phyloP scores from a whole-genome alignment of 2,797 vertebrate genomes.

The Paedocypris micromegethes region DNA sequence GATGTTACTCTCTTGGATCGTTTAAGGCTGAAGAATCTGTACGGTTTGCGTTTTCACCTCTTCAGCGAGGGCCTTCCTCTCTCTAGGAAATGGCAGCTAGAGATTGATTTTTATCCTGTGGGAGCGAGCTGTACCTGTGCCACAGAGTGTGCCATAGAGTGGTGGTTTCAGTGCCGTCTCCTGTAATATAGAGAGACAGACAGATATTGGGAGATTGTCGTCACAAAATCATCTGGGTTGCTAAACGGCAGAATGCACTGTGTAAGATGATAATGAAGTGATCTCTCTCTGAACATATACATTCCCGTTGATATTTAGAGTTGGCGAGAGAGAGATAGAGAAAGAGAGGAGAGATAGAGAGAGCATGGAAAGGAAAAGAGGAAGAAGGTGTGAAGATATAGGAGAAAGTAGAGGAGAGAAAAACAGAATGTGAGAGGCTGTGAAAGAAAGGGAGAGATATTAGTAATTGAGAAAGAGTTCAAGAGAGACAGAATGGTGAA shows the following conservation, averaged over 20 bases:
- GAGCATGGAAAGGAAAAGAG: too few species aligned
- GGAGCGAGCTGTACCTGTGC: slow-evolving; percentile 81
- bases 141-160: slow-evolving; percentile 87
- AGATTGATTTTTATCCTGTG: slow-evolving; percentile 88
- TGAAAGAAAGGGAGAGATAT: too few species aligned
- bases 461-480: too few species aligned
- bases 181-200: slow-evolving; percentile 88
- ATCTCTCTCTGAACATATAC: slow-evolving; percentile 50
- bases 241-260: slow-evolving; percentile 70
- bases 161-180: slow-evolving; percentile 84
- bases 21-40: slow-evolving; percentile 72
- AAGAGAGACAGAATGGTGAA: too few species aligned
- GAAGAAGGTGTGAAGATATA: too few species aligned
- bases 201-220: slow-evolving; percentile 82
- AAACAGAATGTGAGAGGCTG: too few species aligned
- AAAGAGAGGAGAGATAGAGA: too few species aligned
- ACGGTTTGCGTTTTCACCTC: slow-evolving; percentile 75
- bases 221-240: slow-evolving; percentile 78
- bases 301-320: slow-evolving; percentile 40
- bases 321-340: slow-evolving; percentile 41
- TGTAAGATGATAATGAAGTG: slow-evolving; percentile 61
- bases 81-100: slow-evolving; percentile 76
- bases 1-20: slow-evolving; percentile 57
- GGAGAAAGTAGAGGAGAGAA: too few species aligned
- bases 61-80: slow-evolving; percentile 72